Evolutionary conservation across 2,113 vertebrate species (phyloP).

Genomic region (Ciconia stormi): DNA sequence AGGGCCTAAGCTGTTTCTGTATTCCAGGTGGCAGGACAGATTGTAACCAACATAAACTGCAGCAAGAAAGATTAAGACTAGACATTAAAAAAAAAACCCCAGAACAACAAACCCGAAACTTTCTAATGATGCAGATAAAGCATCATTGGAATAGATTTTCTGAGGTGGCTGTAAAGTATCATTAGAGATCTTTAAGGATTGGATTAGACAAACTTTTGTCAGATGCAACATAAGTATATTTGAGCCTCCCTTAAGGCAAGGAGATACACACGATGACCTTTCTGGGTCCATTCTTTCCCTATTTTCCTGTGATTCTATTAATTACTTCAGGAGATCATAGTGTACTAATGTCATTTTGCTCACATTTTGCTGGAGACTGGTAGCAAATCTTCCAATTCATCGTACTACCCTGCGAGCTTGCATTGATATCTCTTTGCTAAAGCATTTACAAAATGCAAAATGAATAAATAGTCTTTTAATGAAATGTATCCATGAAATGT

Average conservation of each 20-base stretch:
- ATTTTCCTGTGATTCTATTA: background rate
- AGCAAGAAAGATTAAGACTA: background rate
- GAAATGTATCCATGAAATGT: conserved; percentile 46
- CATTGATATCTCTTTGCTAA: background rate
- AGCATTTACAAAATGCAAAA: conserved; percentile 32
- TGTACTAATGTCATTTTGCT: background rate
- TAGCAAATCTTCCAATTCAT: background rate
- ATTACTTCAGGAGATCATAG: background rate
- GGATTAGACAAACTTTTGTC: background rate
- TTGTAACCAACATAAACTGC: background rate
- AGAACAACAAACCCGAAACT: background rate
- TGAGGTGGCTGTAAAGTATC: background rate
- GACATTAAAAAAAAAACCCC: background rate
- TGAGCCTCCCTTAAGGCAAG: background rate
- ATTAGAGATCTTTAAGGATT: background rate
- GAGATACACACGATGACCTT: background rate
- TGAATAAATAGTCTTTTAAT: conserved; percentile 57
- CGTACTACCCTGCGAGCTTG: background rate
- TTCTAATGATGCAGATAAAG: background rate
- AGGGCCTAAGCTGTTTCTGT: background rate
- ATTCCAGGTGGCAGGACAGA: background rate
- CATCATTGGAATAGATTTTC: background rate
- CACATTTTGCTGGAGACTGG: background rate
- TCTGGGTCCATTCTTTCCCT: background rate
- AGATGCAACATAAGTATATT: background rate